Base-by-base conservation (phyloP, 2,113 vertebrate species). In the Catharus bicknelli region DNA sequence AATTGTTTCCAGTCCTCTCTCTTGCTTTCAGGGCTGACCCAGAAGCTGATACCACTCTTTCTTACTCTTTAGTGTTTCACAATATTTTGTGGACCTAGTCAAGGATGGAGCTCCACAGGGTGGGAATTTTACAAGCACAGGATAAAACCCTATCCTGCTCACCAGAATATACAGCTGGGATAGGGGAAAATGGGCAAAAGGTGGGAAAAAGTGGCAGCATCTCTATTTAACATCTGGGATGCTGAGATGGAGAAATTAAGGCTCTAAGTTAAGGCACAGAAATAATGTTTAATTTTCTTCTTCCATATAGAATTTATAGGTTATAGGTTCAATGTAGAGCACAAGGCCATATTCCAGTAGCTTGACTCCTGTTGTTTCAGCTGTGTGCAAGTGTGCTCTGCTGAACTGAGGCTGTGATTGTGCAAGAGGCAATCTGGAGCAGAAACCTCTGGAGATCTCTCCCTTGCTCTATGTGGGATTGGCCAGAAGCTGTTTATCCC, bases 401-500 rank as follows among this genome's bases (percentile, higher is more conserved):
- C 43, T 72, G 76, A 83, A 17, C n/a, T 40, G 9, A 0, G 72
- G 76, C 85, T 85, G 70, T 59, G 84, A 18, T 87, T 67, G 81
- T 62, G 67, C 73, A 83, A 82, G 43, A 57, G 84, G 51, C 86
- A 96, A 70, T 92, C 55, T 92, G 87, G 79, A 92, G 72, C 74
- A 83, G 70, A 73, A 83, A 45, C 38, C 95, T 80, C 82, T 1
- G 0, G 91, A 91, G 95, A 76, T 42, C 75, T 85, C 30, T 64
- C 13, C 38, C 47, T 66, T 43, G 11, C 63, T 85, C 61, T 21
- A 5, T 11, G 16, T 53, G 42, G 8, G 45, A 83, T 83, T 88
- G 94, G 82, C 82, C 92, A 77, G 90, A 11, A 87, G 84, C 85
- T 94, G 36, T 90, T 92, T 78, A 79, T 75, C 70, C 32, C 34